A percentile compares a stretch with the other conserved stretches of the same genome.
Evolutionary conservation across 2,888 invertebrate genomes (phyloP).

Genomic region (Melipona bicolor): DNA sequence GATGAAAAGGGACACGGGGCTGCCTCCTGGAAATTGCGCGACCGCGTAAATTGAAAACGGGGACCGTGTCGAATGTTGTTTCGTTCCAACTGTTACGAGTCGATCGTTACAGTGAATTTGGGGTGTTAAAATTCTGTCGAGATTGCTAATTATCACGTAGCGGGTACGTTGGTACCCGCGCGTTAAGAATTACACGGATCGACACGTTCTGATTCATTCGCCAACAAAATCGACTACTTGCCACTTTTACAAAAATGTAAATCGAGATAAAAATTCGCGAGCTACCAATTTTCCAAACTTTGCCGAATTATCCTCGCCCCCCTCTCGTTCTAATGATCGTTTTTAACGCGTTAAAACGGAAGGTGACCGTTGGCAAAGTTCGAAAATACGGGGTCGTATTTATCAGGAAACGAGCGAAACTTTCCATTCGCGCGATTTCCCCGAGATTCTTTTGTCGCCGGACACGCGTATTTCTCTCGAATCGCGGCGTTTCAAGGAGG

Average conservation of each 20-base stretch:
- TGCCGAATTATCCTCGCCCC: neutral
- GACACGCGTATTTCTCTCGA: neutral
- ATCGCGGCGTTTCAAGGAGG: neutral
- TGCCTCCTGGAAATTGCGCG: neutral
- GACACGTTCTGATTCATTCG: too few species aligned
- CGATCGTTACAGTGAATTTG: neutral
- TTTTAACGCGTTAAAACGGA: constrained; percentile 18
- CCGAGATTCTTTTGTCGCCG: constrained; percentile 2
- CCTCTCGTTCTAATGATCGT: neutral
- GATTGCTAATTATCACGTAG: neutral
- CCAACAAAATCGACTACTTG: too few species aligned
- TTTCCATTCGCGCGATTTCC: constrained; percentile 19
- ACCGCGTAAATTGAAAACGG: neutral
- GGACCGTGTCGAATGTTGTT: too few species aligned
- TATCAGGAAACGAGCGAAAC: constrained; percentile 19
- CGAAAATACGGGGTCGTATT: constrained; percentile 17
- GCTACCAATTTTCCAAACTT: constrained; percentile 22
- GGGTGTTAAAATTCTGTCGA: neutral
- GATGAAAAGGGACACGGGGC: neutral
- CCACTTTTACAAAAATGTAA: neutral
- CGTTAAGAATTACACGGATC: too few species aligned
- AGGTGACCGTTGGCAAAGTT: neutral
- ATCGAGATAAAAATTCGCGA: neutral
- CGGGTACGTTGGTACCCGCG: too few species aligned
- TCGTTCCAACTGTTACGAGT: neutral